phyloP scores from a whole-genome alignment of 2,888 invertebrate species.

The Melanophora roralis region DNA sequence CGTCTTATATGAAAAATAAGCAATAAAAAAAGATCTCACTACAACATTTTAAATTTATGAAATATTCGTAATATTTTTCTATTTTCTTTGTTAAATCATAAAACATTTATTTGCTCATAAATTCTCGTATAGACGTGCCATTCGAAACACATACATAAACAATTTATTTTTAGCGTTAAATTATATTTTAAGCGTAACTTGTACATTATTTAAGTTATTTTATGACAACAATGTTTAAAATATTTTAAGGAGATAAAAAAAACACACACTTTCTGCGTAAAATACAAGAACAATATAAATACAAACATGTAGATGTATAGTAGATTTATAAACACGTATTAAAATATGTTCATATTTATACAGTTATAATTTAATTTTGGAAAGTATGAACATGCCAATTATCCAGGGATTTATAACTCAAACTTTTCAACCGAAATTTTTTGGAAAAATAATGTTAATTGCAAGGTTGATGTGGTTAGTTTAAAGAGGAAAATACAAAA shows the following conservation, averaged over 20 bases:
- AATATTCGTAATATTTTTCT: too few species aligned
- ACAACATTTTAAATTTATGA: too few species aligned
- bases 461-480: conserved; percentile 51
- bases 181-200: background rate
- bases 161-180: background rate
- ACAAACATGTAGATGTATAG: background rate
- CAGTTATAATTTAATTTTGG: background rate
- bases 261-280: background rate
- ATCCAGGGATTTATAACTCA: conserved; percentile 51
- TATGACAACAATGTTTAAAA: conserved; percentile 2
- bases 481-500: conserved; percentile 43
- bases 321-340: background rate
- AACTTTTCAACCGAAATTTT: conserved; percentile 56
- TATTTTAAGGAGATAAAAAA: background rate
- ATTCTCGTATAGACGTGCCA: too few species aligned
- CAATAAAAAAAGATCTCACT: too few species aligned
- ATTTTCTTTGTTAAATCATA: background rate
- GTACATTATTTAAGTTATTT: background rate
- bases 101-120: background rate
- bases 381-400: conserved; percentile 48
- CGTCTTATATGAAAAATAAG: too few species aligned
- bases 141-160: background rate
- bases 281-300: background rate
- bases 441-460: conserved; percentile 33
- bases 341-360: background rate